phyloP scores from a whole-genome alignment of 2,113 vertebrate species.

The Cisticola juncidis region DNA sequence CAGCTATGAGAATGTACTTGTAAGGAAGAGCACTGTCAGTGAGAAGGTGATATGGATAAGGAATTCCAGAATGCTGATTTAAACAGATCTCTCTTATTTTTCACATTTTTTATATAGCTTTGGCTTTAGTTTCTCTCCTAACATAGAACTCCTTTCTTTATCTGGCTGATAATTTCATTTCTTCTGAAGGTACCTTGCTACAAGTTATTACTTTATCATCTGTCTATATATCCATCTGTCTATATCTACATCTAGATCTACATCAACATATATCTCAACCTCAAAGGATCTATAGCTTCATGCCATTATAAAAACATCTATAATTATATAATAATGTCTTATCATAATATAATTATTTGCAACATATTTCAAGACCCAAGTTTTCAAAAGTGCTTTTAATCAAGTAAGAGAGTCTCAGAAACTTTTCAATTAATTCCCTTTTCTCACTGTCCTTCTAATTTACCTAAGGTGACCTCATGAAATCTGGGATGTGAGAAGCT shows the following conservation, averaged over 20 bases:
- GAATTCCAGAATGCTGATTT: not conserved
- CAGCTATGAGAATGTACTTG: not conserved
- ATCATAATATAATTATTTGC: not conserved
- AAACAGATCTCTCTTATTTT: not conserved
- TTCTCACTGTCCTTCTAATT: not conserved
- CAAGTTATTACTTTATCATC: not conserved
- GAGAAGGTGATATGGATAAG: not conserved
- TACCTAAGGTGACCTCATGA: not conserved
- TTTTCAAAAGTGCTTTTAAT: not conserved
- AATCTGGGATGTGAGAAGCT: not conserved
- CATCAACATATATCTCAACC: rapidly evolving
- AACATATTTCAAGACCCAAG: not conserved
- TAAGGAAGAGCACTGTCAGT: not conserved
- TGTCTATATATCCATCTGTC: not conserved
- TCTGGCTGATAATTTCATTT: not conserved
- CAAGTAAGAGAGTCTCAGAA: not conserved
- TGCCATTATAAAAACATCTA: not conserved
- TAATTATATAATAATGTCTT: not conserved
- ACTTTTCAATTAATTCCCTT: not conserved
- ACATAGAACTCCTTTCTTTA: not conserved
- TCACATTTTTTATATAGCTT: not conserved
- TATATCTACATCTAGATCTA: not conserved
- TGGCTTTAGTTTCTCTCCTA: not conserved
- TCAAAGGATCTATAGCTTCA: not conserved
- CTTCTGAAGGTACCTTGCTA: not conserved